A percentile compares a stretch with the other conserved stretches of the same genome.
These are phyloP conservation scores for Malurus alboscapulatus DNA, from an alignment of 2,113 vertebrate genomes.

Conservation along the genomic window DNA sequence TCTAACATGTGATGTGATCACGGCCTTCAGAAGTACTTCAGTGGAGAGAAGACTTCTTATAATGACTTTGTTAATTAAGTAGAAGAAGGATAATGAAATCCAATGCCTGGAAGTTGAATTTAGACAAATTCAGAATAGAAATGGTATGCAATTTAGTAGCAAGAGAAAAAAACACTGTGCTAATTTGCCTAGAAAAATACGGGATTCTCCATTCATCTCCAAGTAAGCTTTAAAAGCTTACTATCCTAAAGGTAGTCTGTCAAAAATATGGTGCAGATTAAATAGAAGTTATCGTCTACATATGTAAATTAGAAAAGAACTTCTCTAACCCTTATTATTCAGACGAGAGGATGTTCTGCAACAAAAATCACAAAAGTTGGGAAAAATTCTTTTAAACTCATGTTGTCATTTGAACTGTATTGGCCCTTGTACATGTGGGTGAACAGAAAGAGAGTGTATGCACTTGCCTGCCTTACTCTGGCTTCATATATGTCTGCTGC, in stretches of 20 bases:
- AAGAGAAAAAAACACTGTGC: constrained; percentile 11
- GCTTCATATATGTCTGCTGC: neutral
- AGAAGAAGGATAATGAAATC: constrained; percentile 59
- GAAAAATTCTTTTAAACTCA: neutral
- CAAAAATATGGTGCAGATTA: neutral
- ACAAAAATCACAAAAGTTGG: neutral
- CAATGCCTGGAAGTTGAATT: constrained; percentile 56
- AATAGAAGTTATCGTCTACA: neutral
- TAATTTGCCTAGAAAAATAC: constrained; percentile 17
- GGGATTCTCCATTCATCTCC: neutral
- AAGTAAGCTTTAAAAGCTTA: neutral
- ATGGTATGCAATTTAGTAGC: constrained; percentile 30
- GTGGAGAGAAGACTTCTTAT: constrained; percentile 41
- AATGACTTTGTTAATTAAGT: constrained; percentile 57
- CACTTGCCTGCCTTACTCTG: neutral
- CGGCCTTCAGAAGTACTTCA: constrained; percentile 41
- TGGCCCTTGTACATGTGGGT: neutral
- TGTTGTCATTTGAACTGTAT: neutral
- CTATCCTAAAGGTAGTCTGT: neutral
- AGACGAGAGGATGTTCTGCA: neutral
- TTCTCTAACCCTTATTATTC: neutral
- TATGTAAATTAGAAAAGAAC: neutral
- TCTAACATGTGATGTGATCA: constrained; percentile 26
- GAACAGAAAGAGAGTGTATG: neutral
- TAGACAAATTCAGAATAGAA: constrained; percentile 55